Evolutionary conservation across 1,140 invertebrate species (phyloP).

Genomic region (Penaeus chinensis): DNA sequence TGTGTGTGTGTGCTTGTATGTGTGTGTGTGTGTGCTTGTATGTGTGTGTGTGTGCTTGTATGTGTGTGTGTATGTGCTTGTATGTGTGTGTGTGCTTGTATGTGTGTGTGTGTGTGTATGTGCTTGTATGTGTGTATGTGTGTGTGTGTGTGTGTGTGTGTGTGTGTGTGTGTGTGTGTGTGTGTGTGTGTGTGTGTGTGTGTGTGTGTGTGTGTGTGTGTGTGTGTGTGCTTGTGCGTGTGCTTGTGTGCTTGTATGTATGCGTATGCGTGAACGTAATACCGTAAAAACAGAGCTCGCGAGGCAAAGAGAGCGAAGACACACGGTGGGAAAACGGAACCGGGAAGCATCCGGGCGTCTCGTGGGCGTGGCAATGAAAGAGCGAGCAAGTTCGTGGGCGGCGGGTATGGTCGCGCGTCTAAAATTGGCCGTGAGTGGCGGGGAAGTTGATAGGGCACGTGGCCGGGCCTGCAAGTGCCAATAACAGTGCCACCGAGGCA

Average conservation of each 20-base stretch:
- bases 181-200: conserved; percentile 16
- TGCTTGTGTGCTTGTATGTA: not conserved
- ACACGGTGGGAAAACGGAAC: no score
- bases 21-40: not conserved
- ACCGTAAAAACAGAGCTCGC: not conserved
- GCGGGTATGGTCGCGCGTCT: no score
- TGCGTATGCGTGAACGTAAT: not conserved
- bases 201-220: conserved; percentile 24
- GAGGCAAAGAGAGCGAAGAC: no score
- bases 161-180: conserved; percentile 7
- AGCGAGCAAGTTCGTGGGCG: no score
- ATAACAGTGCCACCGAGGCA: no score
- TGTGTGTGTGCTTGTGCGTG: conserved; percentile 8
- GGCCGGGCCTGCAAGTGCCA: no score
- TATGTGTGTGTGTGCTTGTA: conserved; percentile 26
- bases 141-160: conserved; percentile 12
- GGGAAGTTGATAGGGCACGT: no score
- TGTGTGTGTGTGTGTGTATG: not conserved
- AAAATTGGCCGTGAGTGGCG: no score
- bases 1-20: no score
- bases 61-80: conserved; percentile 24
- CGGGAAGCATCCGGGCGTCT: no score
- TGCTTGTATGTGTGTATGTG: conserved; percentile 7
- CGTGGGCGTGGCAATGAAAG: no score
- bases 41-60: conserved; percentile 26